phyloP scores from a whole-genome alignment of 2,797 vertebrate genomes.

The Mormyrops attenuatus region DNA sequence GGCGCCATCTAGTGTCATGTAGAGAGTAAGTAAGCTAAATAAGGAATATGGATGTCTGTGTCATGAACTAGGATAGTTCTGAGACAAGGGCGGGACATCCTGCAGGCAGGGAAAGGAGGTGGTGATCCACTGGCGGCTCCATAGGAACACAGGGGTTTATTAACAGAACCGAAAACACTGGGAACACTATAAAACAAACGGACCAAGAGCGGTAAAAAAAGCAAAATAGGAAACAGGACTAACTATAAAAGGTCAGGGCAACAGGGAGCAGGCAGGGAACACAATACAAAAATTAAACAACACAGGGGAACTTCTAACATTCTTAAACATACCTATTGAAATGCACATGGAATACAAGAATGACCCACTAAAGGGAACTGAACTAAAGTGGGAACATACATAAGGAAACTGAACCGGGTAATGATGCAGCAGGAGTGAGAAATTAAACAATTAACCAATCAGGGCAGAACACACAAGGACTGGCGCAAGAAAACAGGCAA shows the following conservation, averaged over 20 bases:
- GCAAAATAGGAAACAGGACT: not conserved
- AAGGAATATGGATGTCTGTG: not conserved
- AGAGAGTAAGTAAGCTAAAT: not conserved
- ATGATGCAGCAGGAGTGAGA: not conserved
- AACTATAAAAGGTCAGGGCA: not conserved
- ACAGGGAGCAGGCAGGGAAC: not conserved
- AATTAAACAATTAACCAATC: not conserved
- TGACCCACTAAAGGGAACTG: not conserved
- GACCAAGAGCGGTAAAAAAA: not conserved
- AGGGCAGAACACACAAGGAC: not conserved
- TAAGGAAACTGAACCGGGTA: not conserved
- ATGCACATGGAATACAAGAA: not conserved
- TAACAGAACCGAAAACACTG: not conserved
- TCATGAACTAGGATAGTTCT: not conserved
- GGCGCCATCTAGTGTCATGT: not conserved
- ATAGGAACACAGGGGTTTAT: not conserved
- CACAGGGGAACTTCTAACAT: not conserved
- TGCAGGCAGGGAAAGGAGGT: not conserved
- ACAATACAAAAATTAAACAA: not conserved
- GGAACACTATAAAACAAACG: not conserved
- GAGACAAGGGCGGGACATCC: not conserved
- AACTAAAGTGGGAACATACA: not conserved
- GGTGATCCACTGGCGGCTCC: not conserved
- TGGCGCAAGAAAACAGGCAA: not conserved
- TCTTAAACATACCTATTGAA: not conserved